Percentiles rank a stretch among this genome's conserved stretches.
Conservation (phyloP, 2,797 vertebrate species). For the Todus mexicanus region DNA sequence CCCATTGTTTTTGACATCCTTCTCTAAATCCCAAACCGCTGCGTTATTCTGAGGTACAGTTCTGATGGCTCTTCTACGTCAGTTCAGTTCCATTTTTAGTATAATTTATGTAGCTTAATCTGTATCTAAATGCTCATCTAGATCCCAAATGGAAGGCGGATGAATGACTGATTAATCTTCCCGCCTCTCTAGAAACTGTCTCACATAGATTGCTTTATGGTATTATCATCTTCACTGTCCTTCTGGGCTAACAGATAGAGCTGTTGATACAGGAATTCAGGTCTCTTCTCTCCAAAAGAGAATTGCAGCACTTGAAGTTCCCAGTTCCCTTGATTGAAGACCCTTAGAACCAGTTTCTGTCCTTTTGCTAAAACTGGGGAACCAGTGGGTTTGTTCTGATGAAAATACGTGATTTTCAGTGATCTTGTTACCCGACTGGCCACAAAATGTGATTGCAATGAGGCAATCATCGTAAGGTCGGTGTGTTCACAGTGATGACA, state of each 20-base stretch:
- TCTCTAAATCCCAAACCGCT: not conserved
- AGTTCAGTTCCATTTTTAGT: slow-evolving; percentile 49
- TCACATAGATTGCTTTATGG: not conserved
- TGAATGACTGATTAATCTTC: slow-evolving; percentile 30
- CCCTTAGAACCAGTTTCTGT: not conserved
- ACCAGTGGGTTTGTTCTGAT: fast-evolving
- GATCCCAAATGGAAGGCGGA: slow-evolving; percentile 15
- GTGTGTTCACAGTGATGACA: not conserved
- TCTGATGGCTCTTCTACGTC: not conserved
- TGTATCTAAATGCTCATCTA: slow-evolving; percentile 3
- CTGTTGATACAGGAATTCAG: not conserved
- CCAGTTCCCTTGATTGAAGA: not conserved
- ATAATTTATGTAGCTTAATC: slow-evolving; percentile 38
- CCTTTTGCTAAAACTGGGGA: not conserved
- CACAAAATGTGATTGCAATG: not conserved
- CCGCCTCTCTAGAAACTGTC: not conserved
- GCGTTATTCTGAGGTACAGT: not conserved
- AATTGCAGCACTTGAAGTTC: not conserved
- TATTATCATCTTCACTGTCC: not conserved
- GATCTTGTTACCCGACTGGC: not conserved
- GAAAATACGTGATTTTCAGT: not conserved
- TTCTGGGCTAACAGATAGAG: not conserved
- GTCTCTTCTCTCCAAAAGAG: not conserved
- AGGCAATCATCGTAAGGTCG: not conserved
- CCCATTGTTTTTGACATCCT: not conserved